Evolutionary conservation across 2,797 vertebrate species (phyloP).

Genomic region (Lepidocolaptes lacrymiger): DNA sequence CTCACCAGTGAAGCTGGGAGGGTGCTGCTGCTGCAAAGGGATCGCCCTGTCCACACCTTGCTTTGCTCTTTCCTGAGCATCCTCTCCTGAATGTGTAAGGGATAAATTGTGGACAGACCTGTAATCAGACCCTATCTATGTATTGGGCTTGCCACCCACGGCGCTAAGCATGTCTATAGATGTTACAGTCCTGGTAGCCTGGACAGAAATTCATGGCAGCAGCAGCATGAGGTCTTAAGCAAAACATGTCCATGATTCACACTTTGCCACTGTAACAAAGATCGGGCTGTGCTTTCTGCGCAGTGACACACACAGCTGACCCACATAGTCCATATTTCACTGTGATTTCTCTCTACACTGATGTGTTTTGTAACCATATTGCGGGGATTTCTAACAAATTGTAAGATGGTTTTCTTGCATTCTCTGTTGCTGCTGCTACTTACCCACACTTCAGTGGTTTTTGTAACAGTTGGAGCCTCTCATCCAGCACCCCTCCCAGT

Average conservation of each 20-base stretch:
- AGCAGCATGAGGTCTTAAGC: background rate
- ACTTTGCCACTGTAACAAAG: background rate
- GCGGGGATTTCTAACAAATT: background rate
- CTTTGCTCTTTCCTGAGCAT: background rate
- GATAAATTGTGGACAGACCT: background rate
- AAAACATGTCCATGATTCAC: background rate
- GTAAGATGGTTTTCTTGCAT: background rate
- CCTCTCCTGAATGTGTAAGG: background rate
- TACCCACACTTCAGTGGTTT: background rate
- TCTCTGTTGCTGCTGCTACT: background rate
- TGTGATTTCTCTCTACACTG: background rate
- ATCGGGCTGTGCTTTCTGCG: background rate
- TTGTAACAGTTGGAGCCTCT: background rate
- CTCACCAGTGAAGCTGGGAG: background rate
- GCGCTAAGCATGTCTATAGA: background rate
- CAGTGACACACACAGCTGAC: background rate
- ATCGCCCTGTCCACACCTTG: background rate
- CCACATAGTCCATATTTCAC: background rate
- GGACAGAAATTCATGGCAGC: background rate
- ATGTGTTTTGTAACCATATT: background rate
- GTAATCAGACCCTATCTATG: background rate
- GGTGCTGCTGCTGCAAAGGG: background rate
- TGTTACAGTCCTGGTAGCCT: background rate
- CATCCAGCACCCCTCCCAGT: background rate
- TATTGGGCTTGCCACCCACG: rapidly evolving